Evolutionary conservation across 2,888 invertebrate genomes (phyloP).

Genomic region (Scelioninae gen. 2): DNA sequence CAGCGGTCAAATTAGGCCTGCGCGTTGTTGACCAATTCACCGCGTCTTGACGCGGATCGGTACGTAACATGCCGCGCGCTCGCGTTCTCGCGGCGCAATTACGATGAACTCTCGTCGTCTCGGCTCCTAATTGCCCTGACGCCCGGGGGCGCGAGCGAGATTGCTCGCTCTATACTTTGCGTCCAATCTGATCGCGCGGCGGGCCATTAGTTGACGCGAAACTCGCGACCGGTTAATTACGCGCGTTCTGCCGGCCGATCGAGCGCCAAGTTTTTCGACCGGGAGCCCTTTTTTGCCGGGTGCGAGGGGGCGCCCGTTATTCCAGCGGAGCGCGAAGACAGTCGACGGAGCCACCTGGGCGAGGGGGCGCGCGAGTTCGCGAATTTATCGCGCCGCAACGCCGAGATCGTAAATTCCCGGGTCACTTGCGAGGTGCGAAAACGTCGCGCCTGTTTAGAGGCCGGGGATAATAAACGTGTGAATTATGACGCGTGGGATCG

Average conservation of each 20-base stretch:
- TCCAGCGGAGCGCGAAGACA: conserved; percentile 52
- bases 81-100: conserved; percentile 57
- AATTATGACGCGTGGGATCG: conserved; percentile 39
- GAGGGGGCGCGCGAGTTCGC: conserved; percentile 39
- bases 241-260: too few relatives aligned
- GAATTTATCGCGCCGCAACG: conserved; percentile 38
- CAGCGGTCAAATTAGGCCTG: not conserved
- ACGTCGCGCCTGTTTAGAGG: conserved; percentile 31
- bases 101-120: conserved; percentile 51
- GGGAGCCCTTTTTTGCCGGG: too few relatives aligned
- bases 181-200: conserved; percentile 33
- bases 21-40: conserved; percentile 1
- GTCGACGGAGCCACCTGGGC: conserved; percentile 48
- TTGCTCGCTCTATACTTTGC: conserved; percentile 37
- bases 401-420: conserved; percentile 36
- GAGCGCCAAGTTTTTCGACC: too few relatives aligned
- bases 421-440: conserved; percentile 41
- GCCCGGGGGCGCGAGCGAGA: conserved; percentile 45
- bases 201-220: conserved; percentile 12
- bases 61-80: conserved; percentile 49
- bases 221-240: conserved; percentile 25
- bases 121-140: conserved; percentile 54
- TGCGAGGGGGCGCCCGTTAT: conserved; percentile 50
- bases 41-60: conserved; percentile 28
- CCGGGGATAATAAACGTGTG: conserved; percentile 46